Evolutionary conservation across 2,888 invertebrate species (phyloP), one percentile per base, ranked within the genome.

Genomic region (Erebia palarica): DNA sequence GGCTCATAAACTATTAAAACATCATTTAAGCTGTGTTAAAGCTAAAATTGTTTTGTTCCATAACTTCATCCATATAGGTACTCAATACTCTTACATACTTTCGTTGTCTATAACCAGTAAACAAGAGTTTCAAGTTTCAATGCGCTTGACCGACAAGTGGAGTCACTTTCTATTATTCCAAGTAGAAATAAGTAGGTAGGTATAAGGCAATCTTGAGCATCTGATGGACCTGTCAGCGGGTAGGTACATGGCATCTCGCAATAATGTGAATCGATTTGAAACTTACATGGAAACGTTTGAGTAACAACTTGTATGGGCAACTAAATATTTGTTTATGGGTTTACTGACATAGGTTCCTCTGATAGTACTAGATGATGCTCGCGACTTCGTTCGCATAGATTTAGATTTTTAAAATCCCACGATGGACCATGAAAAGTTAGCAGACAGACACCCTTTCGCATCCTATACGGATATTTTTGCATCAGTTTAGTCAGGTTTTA

Each of bases 61-160:
- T 27, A 27, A 3, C 4, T 27, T 27, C 3, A 27, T 27, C 4
- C 27, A 27, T 27, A 27, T 27, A 27, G 27, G 27, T 3, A 27
- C 27, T 2, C 2, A 27, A 27, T 51, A 49, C 14, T 49, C 68
- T 63, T 63, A 74, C 70, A 71, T 77, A 71, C 72, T 75, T 65
- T 74, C 53, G 66, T 66, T 36, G 68, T 65, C 66, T 71, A 57
- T 21, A 42, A 72, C 55, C 57, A 65, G 64, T 69, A 71, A 71
- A 70, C 63, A 74, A 74, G 75, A 78, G 76, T 74, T 73, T 71
- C 76, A 75, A 74, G 76, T 78, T 78, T 74, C 60, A 76, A 75
- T 75, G 79, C 80, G 78, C 80, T 80, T 81, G 79, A 76, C 78
- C 76, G 77, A 72, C 77, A 79, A 71, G 57, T 64, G 61, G 47